Evolutionary conservation across 37 sponge, comb jelly and placozoan genomes (phyloP), one percentile per base, ranked within the genome.

Genomic region (Halisarca cf. caerulea): DNA sequence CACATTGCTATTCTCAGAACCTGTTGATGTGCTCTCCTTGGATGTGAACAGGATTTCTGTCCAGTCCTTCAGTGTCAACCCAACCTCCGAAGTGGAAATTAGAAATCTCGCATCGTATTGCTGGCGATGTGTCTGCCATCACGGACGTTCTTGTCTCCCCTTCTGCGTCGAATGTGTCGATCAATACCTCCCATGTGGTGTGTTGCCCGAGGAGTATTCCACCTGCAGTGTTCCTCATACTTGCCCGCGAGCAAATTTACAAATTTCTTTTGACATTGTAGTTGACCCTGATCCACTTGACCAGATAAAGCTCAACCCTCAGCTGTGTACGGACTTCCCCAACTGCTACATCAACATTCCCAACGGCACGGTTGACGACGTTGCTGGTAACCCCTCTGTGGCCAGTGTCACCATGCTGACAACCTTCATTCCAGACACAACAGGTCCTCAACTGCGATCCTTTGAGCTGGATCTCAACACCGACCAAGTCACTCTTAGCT

Each of bases 1-100:
- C 51, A 87, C 88, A 2, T 77, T 96, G 41, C 83, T 59, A 34
- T 96, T 96, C 78, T 82, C 90, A 71, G 97, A 96, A 41, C 91
- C 97, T 44, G 84, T 96, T 18, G 39, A 83, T 4, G 79, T 45
- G 21, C 41, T 72, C 23, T 69, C 87, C 17, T 24, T 89, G 43
- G 58, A 59, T n/a, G 3, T 87, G 15, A 59, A 15, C 66, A 58
- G 43, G 6, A 81, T 90, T 24, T 84, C 92, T 1, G 66, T 89
- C 20, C 82, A 86, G 25, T 83, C 87, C 8, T 59, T 86, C 27
- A 7, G 6, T 7, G 7, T 62, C 64, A 62, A 28, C 30, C 64
- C 64, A n/a, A 47, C 51, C 6, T 47, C 51, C 51, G 51, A 14
- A 6, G 9, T 47, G 51, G 51, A 47, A 47, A 14, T 47, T 47